These are phyloP conservation scores for Cervus canadensis DNA, from an alignment of 2,113 vertebrate species.

Conservation along the genomic window DNA sequence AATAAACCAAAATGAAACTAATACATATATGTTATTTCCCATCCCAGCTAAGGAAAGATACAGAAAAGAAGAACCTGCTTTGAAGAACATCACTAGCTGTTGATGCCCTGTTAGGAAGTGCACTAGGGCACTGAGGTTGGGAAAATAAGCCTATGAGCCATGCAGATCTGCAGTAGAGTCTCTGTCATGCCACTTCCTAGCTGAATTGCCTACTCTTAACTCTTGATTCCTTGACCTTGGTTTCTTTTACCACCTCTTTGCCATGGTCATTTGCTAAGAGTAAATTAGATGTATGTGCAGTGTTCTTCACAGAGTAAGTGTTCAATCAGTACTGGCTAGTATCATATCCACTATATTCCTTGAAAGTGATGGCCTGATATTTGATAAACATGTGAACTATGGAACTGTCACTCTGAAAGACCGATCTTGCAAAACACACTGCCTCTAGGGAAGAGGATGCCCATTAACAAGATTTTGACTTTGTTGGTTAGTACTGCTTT, in stretches of 20 bases:
- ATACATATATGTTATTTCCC: not conserved
- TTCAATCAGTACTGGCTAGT: not conserved
- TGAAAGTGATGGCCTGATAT: not conserved
- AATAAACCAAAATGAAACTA: not conserved
- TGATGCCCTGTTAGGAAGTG: not conserved
- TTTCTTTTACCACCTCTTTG: not conserved
- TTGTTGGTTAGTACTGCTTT: conserved; percentile 24
- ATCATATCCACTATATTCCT: not conserved
- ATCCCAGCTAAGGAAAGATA: not conserved
- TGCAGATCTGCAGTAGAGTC: not conserved
- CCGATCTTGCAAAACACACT: not conserved
- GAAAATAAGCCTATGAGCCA: not conserved
- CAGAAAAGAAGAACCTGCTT: not conserved
- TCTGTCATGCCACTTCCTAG: not conserved
- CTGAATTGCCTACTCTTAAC: not conserved
- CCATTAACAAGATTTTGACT: not conserved
- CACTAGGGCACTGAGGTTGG: not conserved
- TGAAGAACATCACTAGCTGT: not conserved
- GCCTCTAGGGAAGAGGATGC: not conserved
- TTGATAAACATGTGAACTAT: not conserved
- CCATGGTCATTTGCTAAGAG: not conserved
- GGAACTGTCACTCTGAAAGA: not conserved
- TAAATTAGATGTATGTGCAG: not conserved
- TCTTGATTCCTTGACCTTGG: not conserved
- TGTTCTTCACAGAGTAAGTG: not conserved